Evolutionary conservation across 2,888 invertebrate species (phyloP), one percentile per base, ranked within the genome.

Genomic region (Heliconius erato): DNA sequence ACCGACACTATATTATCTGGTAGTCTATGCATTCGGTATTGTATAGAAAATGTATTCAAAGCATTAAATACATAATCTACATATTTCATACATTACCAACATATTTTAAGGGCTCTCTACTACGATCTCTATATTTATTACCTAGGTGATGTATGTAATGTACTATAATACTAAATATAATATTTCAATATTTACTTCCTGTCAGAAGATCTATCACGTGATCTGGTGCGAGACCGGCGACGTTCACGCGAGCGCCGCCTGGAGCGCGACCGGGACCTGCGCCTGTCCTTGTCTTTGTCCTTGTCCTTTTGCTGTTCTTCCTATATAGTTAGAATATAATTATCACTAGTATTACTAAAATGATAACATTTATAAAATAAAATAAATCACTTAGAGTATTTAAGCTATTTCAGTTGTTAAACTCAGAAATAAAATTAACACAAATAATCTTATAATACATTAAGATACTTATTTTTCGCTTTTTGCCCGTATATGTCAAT

Each of bases 261-360:
- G 83, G 94, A 95, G 65, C 94, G 89, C 63, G 94, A 89, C 54
- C 94, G 90, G 81, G 94, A 89, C 71, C 95, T 96, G 40, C 95
- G 93, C 3, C 95, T 97, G 82, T 98, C 97, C 90, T 97, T 97
- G 83, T 98, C 98, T 91, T 98, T 98, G 83, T 93, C 94, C 88
- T 94, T 94, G 76, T 88, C 88, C 87, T 91, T 91, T 86, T 94
- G 94, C 83, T 95, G 94, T 83, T 94, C 93, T 91, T 94, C 87
- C 84, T 85, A 81, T n/a, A 77, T 16, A 26, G 63, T n/a, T 63
- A 63, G 7, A 54, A 63, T 63, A 63, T 63, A 9, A 63, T 63
- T 63, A 63, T 7, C 3, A 63, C 7, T 59, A 23, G 23, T 59
- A 23, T 59, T 9, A 23, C n/a, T n/a, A 63, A 63, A 63, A 63